These are phyloP conservation scores for Cossypha polioptera DNA, from an alignment of 2,797 vertebrate species.

Conservation along the genomic window DNA sequence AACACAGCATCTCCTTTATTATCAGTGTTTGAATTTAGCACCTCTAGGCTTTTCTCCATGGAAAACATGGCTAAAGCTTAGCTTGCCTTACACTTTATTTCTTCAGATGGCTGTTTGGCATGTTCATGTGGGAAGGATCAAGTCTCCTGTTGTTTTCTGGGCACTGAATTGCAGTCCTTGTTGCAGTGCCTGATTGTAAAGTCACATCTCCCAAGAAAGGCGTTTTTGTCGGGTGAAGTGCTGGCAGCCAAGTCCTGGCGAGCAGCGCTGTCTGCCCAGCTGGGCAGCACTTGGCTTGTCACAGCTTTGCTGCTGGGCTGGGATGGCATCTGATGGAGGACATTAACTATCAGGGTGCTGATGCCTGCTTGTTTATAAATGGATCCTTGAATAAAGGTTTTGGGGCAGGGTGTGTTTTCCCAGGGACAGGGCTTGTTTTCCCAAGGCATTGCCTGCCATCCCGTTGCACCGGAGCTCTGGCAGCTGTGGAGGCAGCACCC, in stretches of 20 bases:
- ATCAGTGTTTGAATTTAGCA: not conserved
- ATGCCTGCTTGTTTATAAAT: not conserved
- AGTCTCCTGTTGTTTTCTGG: not conserved
- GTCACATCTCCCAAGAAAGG: not conserved
- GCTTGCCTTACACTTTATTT: not conserved
- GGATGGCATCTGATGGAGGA: fast-evolving
- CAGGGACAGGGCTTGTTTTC: not conserved
- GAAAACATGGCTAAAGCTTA: not conserved
- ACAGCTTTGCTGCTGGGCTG: not conserved
- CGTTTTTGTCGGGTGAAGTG: not conserved
- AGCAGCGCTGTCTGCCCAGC: not conserved
- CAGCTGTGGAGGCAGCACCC: not conserved
- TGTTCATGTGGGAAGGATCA: not conserved
- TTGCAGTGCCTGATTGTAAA: not conserved
- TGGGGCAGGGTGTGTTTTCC: not conserved
- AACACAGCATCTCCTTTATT: not conserved
- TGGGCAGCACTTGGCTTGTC: not conserved
- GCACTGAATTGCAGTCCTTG: not conserved
- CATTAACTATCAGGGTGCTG: not conserved
- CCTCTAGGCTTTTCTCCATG: not conserved
- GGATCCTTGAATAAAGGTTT: not conserved
- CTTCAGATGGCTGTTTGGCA: not conserved
- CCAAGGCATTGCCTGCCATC: not conserved
- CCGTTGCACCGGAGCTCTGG: not conserved
- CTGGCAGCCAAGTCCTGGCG: not conserved